Base-by-base conservation (phyloP, 2,888 invertebrate species). In the Metalampra italica region DNA sequence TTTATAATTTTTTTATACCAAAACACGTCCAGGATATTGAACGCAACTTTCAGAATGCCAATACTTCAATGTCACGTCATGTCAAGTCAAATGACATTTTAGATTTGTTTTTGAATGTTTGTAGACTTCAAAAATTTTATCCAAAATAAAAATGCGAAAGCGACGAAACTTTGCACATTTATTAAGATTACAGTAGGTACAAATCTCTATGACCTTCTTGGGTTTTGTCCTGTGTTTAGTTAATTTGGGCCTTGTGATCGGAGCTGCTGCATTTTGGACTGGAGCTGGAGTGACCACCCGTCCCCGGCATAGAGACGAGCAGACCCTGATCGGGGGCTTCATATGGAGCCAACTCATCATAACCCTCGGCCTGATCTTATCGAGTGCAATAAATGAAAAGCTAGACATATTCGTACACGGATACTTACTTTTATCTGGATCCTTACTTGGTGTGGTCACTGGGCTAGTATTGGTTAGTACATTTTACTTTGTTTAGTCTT, bases 301-400 rank as follows among this genome's bases (percentile, higher is more conserved):
- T 8, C 36, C 76, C 78, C 81, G 72, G 47, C 63, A 71, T 32
- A 66, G 64, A 47, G 79, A 85, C 29, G 79, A 81, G 47, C 82
- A 85, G 57, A 82, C 82, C 0, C 51, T 85, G 0, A 54, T 87
- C 0, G 79, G 78, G 1, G 85, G 86, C 0, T 62, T 84, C 1
- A 62, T 86, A 51, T 87, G 86, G 86, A 82, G 86, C 29, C 87
- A 87, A 56, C 68, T 66, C 0, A 53, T 85, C 13, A 71, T 86
- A 39, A 75, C 78, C 0, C 56, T 78, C 1, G 86, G 84, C 0
- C 56, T 86, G 0, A 60, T 86, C 30, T 67, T 84, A 50, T 74
- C 83, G 0, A 58, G 56, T 7, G 53, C 68, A 2, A 58, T 71
- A 0, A 58, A 70, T 3, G 77, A 85, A 36, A 37, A 58, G 0